A percentile compares a stretch with the other conserved stretches of the same genome.
Evolutionary conservation across 2,888 invertebrate species (phyloP).

Genomic region (Coleophora deauratella): DNA sequence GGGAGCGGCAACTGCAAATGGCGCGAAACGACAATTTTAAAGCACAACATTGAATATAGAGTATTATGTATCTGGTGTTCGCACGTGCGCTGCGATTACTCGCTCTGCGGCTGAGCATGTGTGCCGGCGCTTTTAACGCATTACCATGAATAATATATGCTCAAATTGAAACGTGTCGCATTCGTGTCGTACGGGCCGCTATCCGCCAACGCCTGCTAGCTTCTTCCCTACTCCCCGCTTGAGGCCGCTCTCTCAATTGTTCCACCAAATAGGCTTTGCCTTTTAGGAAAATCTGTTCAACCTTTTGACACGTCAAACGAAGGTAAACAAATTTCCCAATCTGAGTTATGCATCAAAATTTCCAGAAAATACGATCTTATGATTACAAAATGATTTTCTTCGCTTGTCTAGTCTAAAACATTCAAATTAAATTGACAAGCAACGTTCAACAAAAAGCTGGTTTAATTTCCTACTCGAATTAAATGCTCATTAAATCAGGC

Average conservation of each 20-base stretch:
- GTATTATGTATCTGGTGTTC: constrained; percentile 45
- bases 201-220: constrained; percentile 42
- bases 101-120: constrained; percentile 51
- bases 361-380: too few species aligned
- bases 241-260: constrained; percentile 40
- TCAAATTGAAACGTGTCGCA: constrained; percentile 73
- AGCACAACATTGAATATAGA: constrained; percentile 65
- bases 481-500: constrained; percentile 59
- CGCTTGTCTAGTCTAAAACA: too few species aligned
- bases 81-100: constrained; percentile 64
- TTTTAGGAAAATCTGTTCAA: constrained; percentile 50
- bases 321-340: too few species aligned
- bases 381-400: too few species aligned
- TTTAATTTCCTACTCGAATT: constrained; percentile 56
- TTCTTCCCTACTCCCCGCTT: constrained; percentile 57
- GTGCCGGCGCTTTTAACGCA: constrained; percentile 69
- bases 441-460: constrained; percentile 36
- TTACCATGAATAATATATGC: constrained; percentile 73
- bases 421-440: constrained; percentile 24
- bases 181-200: constrained; percentile 62
- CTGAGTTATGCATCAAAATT: too few species aligned
- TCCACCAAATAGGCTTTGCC: constrained; percentile 57
- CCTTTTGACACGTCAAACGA: constrained; percentile 3
- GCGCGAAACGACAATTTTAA: constrained; percentile 69
- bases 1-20: constrained; percentile 56